Conservation (phyloP, 2,888 invertebrate genomes). For the Uloborus plumipes region DNA sequence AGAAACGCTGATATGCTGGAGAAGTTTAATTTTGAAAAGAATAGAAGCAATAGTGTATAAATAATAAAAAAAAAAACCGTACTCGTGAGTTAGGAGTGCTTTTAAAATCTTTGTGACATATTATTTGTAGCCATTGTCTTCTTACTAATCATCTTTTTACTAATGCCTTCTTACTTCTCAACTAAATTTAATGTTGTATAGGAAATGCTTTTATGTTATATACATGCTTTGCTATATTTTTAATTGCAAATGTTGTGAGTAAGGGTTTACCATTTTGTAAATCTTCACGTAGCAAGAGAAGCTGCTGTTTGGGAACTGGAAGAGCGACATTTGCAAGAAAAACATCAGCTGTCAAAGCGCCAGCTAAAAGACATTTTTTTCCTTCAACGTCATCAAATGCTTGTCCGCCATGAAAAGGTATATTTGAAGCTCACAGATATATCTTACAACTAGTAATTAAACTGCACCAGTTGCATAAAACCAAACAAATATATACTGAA, state of each 20-base stretch:
- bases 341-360: slow-evolving; percentile 91
- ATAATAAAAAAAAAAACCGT: too few species aligned
- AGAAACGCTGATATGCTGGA: too few species aligned
- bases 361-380: slow-evolving; percentile 98
- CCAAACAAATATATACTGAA: too few species aligned
- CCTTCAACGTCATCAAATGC: slow-evolving; percentile 95
- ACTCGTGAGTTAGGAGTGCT: too few species aligned
- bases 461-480: neutral
- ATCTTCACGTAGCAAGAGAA: slow-evolving; percentile 79
- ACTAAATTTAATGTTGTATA: too few species aligned
- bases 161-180: too few species aligned
- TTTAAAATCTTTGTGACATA: too few species aligned
- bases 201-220: too few species aligned
- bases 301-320: slow-evolving; percentile 97
- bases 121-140: too few species aligned
- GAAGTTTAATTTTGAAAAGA: too few species aligned
- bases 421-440: neutral
- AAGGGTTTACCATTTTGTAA: neutral
- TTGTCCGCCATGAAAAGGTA: slow-evolving; percentile 91
- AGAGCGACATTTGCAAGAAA: slow-evolving; percentile 96
- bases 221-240: neutral
- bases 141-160: too few species aligned
- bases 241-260: neutral
- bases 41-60: too few species aligned
- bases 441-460: neutral